These are phyloP conservation scores for Pimpla rufipes DNA, from an alignment of 2,888 invertebrate genomes.

Conservation along the genomic window DNA sequence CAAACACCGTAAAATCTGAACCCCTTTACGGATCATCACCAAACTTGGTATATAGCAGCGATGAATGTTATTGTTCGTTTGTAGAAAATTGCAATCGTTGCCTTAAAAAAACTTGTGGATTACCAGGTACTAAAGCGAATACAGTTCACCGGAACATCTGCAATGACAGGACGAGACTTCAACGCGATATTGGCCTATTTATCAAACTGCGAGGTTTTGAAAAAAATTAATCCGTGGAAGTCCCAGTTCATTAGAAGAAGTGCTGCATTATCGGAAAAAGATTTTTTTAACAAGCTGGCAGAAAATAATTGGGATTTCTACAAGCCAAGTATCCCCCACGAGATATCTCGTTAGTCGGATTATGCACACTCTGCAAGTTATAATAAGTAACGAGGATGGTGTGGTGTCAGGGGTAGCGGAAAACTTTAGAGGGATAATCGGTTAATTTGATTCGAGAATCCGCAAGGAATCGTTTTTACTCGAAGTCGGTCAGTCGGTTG, in stretches of 20 bases:
- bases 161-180: neutral
- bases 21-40: no score
- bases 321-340: constrained; percentile 5
- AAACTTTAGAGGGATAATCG: constrained; percentile 36
- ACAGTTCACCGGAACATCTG: neutral
- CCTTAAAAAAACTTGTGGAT: no score
- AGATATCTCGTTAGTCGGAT: constrained; percentile 33
- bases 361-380: constrained; percentile 48
- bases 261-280: constrained; percentile 49
- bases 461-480: constrained; percentile 3
- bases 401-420: constrained; percentile 11
- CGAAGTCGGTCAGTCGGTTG: constrained; percentile 30
- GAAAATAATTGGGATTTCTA: constrained; percentile 49
- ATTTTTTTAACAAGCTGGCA: constrained; percentile 41
- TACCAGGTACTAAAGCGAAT: no score
- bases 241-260: constrained; percentile 27
- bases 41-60: no score
- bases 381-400: constrained; percentile 36
- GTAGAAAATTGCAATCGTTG: no score
- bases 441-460: constrained; percentile 33
- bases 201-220: neutral
- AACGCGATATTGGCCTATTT: neutral
- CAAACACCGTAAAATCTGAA: no score
- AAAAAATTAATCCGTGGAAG: constrained; percentile 2
- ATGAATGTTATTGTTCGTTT: no score